Conservation (phyloP, 2,888 invertebrate genomes). For the Andrena camellia region DNA sequence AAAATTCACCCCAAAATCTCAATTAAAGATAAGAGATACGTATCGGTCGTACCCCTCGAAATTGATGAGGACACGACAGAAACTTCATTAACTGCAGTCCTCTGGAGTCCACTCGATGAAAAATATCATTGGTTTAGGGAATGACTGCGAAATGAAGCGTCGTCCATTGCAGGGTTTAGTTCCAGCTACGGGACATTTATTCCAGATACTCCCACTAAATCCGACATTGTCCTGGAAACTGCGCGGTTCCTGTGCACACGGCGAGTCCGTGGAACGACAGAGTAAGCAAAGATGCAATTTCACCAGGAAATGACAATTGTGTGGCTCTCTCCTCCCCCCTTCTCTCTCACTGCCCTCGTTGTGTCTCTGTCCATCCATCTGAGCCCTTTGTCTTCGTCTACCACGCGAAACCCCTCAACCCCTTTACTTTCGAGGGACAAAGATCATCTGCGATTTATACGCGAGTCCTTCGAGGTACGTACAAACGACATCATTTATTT, state of each 20-base stretch:
- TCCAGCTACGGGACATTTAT: constrained; percentile 53
- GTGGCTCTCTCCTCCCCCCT: constrained; percentile 10
- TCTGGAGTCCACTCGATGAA: constrained; percentile 6
- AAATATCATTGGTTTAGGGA: constrained; percentile 44
- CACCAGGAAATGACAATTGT: constrained; percentile 65
- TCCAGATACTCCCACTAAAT: constrained; percentile 50
- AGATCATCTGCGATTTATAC: constrained; percentile 61
- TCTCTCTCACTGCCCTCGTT: constrained; percentile 5
- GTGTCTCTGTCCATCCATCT: not conserved
- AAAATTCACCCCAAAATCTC: not conserved
- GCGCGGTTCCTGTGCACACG: constrained; percentile 19
- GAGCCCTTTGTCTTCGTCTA: not conserved
- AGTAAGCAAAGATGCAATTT: constrained; percentile 67
- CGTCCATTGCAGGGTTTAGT: constrained; percentile 46
- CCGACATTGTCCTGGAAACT: constrained; percentile 54
- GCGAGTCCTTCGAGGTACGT: constrained; percentile 59
- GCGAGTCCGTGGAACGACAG: constrained; percentile 24
- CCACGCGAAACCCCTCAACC: constrained; percentile 6
- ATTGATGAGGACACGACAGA: not conserved
- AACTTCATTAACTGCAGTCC: constrained; percentile 43
- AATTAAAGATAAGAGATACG: not conserved
- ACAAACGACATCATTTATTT: constrained; percentile 79
- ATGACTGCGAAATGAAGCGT: constrained; percentile 51
- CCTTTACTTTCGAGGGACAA: constrained; percentile 47
- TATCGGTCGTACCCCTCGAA: not conserved